phyloP scores from a whole-genome alignment of 2,797 vertebrate genomes.

The Hydrolagus colliei region DNA sequence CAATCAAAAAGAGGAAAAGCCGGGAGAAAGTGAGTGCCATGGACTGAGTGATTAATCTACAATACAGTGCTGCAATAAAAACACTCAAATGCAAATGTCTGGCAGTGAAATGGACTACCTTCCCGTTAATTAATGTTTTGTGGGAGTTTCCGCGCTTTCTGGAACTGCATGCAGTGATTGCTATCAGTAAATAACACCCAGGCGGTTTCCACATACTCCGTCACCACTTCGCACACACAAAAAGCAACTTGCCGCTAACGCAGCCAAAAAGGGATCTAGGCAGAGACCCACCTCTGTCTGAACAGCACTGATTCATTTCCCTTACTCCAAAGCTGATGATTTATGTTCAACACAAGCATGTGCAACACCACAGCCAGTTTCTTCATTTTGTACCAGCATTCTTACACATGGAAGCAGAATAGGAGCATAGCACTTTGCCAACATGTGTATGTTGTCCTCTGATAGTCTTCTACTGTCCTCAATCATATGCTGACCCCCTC shows the following conservation, averaged over 20 bases:
- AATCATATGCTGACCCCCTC: no score
- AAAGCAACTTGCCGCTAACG: not conserved
- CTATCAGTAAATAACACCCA: not conserved
- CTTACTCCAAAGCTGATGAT: not conserved
- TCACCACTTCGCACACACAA: not conserved
- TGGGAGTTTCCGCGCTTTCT: not conserved
- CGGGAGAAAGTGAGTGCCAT: not conserved
- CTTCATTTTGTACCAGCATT: not conserved
- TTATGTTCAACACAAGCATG: not conserved
- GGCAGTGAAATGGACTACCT: not conserved
- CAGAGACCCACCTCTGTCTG: not conserved
- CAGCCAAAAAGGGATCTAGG: no score
- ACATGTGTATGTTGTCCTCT: not conserved
- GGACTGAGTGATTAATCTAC: not conserved
- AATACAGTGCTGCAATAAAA: not conserved
- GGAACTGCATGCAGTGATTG: not conserved
- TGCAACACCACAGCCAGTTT: not conserved
- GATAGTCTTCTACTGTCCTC: no score
- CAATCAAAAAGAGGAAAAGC: not conserved
- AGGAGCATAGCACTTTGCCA: not conserved
- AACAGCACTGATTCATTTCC: constrained; percentile 6
- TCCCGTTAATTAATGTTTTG: not conserved
- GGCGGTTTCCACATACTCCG: not conserved
- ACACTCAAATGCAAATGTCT: not conserved
- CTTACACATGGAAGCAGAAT: not conserved